Base-by-base conservation (phyloP, 2,797 vertebrate genomes). In the Parauchenoglanis ngamensis region DNA sequence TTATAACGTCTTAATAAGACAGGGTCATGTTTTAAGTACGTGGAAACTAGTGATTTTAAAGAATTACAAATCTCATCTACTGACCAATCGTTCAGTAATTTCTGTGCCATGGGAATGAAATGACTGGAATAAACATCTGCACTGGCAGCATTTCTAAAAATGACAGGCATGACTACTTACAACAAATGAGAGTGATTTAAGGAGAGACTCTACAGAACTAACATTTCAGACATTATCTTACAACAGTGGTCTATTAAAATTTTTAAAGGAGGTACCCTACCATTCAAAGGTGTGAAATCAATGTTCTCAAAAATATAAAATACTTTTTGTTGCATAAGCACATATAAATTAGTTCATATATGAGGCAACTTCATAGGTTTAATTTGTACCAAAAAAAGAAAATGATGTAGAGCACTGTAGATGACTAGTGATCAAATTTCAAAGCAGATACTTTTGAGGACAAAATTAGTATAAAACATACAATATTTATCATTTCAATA, bases 221-320 rank as follows among this genome's bases (percentile, higher is more conserved):
- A 21, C 31, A 61, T 68, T 70, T 67, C 75, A 67, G 23, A 68
- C 54, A 13, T 57, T 67, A 78, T 23, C 54, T 85, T 83, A 73
- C 25, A 40, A 75, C 0, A 40, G 19, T 31, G 81, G 73, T 78
- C 76, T 73, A 85, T 85, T 72, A 67, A 8, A 84, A 84, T 68
- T 70, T 82, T 23, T 59, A 25, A 61, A 56, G 25, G 17, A 35
- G 28, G 15, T 68, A 68, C 2, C 31, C 2, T 35, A 44, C 23
- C 44, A 49, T 75, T 15, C 19, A 7, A 28, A 52, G 25, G 11
- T 52, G 0, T 76, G 3, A n/a, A 6, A 76, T 52, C 6, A n/a
- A n/a, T 13, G 1, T 25, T 52, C 23, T 75, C 44, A n/a, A 7
- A 52, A n/a, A 73, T 46, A 44, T 76, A 15, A 76, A 49, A 6